These are phyloP conservation scores for Aldrovandia affinis DNA, from an alignment of 2,797 vertebrate genomes.

Conservation along the genomic window DNA sequence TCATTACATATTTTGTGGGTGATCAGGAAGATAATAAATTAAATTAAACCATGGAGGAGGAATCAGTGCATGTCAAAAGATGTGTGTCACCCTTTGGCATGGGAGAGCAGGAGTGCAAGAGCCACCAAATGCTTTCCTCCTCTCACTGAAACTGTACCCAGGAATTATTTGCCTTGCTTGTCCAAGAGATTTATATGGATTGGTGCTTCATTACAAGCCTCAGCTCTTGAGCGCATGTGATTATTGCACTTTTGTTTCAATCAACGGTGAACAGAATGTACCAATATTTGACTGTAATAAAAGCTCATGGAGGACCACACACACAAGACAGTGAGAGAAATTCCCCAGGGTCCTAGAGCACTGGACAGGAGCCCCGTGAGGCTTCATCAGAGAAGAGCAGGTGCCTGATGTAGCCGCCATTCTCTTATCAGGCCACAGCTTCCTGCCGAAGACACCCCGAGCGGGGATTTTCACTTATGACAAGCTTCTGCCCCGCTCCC, in stretches of 20 bases:
- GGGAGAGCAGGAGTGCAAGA: too few species aligned
- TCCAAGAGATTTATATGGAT: background rate
- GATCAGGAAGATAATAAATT: background rate
- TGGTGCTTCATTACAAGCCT: background rate
- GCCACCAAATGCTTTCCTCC: background rate
- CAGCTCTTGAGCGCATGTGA: background rate
- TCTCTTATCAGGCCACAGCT: background rate
- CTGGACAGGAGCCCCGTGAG: background rate
- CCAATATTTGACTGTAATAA: background rate
- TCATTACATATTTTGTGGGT: background rate
- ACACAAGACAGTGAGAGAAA: background rate
- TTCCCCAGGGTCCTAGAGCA: background rate
- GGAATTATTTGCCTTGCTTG: background rate
- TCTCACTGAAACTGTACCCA: background rate
- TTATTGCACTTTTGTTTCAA: background rate
- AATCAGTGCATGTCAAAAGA: too few species aligned
- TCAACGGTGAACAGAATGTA: background rate
- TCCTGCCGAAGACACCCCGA: background rate
- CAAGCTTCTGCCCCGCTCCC: slow-evolving; percentile 16
- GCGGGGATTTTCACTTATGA: background rate
- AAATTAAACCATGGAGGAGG: too few species aligned
- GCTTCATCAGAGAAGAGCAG: background rate
- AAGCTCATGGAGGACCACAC: background rate
- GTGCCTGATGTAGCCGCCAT: background rate
- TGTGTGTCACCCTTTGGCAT: too few species aligned